Percentiles rank a stretch among this genome's conserved stretches.
These are phyloP conservation scores for Labia minor DNA, from an alignment of 2,888 invertebrate genomes.

Conservation along the genomic window DNA sequence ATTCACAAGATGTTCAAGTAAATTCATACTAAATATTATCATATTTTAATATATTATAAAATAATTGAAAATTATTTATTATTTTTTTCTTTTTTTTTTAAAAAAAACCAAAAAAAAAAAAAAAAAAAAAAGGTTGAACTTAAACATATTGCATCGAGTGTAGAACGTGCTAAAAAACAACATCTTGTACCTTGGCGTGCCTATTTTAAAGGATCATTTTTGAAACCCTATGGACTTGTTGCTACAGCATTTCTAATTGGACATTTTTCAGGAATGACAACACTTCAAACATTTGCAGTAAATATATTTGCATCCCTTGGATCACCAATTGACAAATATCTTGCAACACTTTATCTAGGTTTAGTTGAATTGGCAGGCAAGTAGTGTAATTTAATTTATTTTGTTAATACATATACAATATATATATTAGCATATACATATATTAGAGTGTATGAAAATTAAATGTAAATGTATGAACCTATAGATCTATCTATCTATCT, in stretches of 20 bases:
- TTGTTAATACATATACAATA: too few relatives aligned
- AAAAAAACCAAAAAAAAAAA: too few relatives aligned
- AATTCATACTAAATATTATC: too few relatives aligned
- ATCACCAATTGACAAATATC: slow-evolving; percentile 64
- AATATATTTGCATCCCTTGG: slow-evolving; percentile 52
- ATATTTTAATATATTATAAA: too few relatives aligned
- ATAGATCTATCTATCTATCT: too few relatives aligned
- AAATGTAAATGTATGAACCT: too few relatives aligned
- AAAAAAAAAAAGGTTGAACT: background rate
- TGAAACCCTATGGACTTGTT: slow-evolving; percentile 57
- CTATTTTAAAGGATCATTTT: slow-evolving; percentile 42
- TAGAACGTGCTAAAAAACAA: background rate
- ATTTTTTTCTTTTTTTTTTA: too few relatives aligned
- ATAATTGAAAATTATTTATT: too few relatives aligned
- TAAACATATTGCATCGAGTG: background rate
- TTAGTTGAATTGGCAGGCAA: slow-evolving; percentile 53
- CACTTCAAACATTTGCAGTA: slow-evolving; percentile 43
- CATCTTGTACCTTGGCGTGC: slow-evolving; percentile 19
- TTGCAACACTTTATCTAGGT: slow-evolving; percentile 62
- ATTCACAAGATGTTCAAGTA: slow-evolving; percentile 45
- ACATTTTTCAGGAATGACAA: slow-evolving; percentile 64
- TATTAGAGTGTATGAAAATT: too few relatives aligned
- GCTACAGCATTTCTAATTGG: slow-evolving; percentile 57
- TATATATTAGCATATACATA: too few relatives aligned
- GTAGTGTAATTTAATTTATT: background rate